A percentile compares a stretch with the other conserved stretches of the same genome.
phyloP scores from a whole-genome alignment of 2,797 vertebrate genomes.

The Spea hammondii region DNA sequence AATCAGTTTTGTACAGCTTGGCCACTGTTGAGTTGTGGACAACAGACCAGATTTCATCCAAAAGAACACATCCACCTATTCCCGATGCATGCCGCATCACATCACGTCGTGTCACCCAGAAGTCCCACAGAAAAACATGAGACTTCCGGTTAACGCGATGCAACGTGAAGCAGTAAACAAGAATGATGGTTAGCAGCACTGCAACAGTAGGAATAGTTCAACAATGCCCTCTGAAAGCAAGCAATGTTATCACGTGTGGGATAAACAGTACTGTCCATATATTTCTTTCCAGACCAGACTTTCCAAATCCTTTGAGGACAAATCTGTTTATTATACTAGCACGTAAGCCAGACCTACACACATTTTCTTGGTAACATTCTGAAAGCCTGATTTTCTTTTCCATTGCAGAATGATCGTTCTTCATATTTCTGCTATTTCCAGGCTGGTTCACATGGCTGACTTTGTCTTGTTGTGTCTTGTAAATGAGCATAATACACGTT shows the following conservation, averaged over 20 bases:
- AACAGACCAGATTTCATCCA: conserved; percentile 14
- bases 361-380: too few relatives aligned
- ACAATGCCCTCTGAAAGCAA: conserved; percentile 5
- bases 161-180: conserved; percentile 50
- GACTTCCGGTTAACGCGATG: conserved; percentile 54
- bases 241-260: background rate
- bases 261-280: too few relatives aligned
- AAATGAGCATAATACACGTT: too few relatives aligned
- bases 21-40: background rate
- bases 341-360: too few relatives aligned
- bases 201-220: conserved; percentile 16
- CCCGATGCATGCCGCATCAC: conserved; percentile 48
- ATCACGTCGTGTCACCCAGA: conserved; percentile 54
- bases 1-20: background rate
- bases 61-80: conserved; percentile 32
- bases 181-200: conserved; percentile 18
- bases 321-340: too few relatives aligned
- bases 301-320: too few relatives aligned
- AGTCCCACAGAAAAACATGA: conserved; percentile 51
- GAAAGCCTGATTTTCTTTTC: too few relatives aligned
- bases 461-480: too few relatives aligned
- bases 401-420: too few relatives aligned
- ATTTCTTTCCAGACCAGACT: too few relatives aligned
- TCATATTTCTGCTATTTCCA: too few relatives aligned
- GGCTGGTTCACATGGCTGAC: too few relatives aligned